A percentile compares a stretch with the other conserved stretches of the same genome.
Evolutionary conservation across 2,888 invertebrate species (phyloP).

Genomic region (Barypeithes pellucidus): DNA sequence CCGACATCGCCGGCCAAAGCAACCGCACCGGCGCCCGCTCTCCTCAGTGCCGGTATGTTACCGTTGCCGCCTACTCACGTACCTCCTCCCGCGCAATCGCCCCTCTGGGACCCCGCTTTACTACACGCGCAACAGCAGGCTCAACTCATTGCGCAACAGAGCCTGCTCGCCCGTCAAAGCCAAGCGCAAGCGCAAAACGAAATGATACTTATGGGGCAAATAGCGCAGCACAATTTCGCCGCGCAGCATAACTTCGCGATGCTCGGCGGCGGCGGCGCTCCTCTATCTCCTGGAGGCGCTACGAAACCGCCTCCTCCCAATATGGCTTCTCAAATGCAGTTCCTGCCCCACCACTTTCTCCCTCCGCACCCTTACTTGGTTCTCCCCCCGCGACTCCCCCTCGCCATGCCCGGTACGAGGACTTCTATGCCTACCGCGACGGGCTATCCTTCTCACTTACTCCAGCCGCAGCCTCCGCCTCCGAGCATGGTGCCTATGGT

Average conservation of each 20-base stretch:
- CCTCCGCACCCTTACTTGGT: slow-evolving; percentile 38
- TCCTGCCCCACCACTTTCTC: slow-evolving; percentile 39
- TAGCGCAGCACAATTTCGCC: slow-evolving; percentile 57
- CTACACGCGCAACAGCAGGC: slow-evolving; percentile 74
- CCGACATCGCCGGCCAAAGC: slow-evolving; percentile 75
- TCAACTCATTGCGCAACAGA: slow-evolving; percentile 81
- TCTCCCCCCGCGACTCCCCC: slow-evolving; percentile 45
- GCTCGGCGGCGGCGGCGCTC: slow-evolving; percentile 64
- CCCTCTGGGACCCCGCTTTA: slow-evolving; percentile 70
- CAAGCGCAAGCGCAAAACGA: slow-evolving; percentile 73
- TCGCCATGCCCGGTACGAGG: slow-evolving; percentile 31
- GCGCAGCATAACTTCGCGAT: slow-evolving; percentile 68
- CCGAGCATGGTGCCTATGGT: slow-evolving; percentile 63
- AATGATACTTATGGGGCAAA: slow-evolving; percentile 68
- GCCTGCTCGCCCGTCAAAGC: slow-evolving; percentile 76
- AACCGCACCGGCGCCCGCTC: slow-evolving; percentile 72
- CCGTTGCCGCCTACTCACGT: slow-evolving; percentile 69
- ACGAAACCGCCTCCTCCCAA: slow-evolving; percentile 42
- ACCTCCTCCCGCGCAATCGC: slow-evolving; percentile 65
- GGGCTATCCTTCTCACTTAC: slow-evolving; percentile 61
- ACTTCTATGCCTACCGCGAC: slow-evolving; percentile 53
- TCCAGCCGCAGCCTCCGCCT: slow-evolving; percentile 53
- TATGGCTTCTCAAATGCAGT: slow-evolving; percentile 26
- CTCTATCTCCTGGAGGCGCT: slow-evolving; percentile 60
- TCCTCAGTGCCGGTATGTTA: slow-evolving; percentile 80